Base-by-base conservation (phyloP, 2,888 invertebrate species). In the Vesta saturnalis region DNA sequence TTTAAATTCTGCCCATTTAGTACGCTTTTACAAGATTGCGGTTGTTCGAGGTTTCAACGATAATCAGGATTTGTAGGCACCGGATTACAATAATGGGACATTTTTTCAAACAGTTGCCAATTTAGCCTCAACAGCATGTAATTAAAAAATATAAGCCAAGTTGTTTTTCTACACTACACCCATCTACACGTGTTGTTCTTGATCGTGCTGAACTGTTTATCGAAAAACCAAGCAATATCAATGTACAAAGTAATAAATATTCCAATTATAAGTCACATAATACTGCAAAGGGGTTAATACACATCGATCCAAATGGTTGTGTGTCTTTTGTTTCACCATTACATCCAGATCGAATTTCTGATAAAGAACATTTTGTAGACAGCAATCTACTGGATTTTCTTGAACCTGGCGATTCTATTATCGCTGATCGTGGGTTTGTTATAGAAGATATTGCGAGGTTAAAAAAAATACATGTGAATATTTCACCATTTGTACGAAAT, bases 401-500 rank as follows among this genome's bases (percentile, higher is more conserved):
- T 15, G 55, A 56, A 23, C n/a, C n/a, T 30, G 55, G 55, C 16
- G 55, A 56, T 15, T 56, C 23, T 3, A 18, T 56, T 16, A 35
- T 39, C 16, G 35, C 15, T 5, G 56, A 56, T 46, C 18, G 43
- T n/a, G 43, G 58, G 0, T 58, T 43, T 43, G 18, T 35, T 43
- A 58, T 58, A 39, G 16, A 58, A 58, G 12, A 43, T 43, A 43
- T 43, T 18, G 19, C 19, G 15, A 5, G 14, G 15, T 2, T 3
- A 43, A 39, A 43, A 19, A 21, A 19, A 19, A 1, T 58, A 16
- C 8, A 10, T 1, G 14, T 43, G 4, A 58, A 58, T 58, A 21
- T 43, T 18, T 43, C 43, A 58, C 58, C 58, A 19, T 58, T 58
- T 58, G 12, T 57, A 15, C 35, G 15, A 57, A 35, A 35, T 30